Conservation (phyloP, 2,888 invertebrate genomes). For the Idaea straminata region DNA sequence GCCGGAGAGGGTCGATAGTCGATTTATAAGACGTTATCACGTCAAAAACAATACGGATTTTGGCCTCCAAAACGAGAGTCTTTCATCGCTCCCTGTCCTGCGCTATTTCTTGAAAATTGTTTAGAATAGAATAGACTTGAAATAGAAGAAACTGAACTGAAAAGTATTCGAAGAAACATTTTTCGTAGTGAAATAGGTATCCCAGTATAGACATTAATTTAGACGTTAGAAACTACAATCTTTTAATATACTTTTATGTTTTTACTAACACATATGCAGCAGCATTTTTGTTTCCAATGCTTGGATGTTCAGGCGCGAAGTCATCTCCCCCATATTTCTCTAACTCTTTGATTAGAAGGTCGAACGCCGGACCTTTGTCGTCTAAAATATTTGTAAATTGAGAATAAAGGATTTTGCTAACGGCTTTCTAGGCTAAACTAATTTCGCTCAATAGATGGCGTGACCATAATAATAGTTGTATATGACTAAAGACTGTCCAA, state of each 20-base stretch:
- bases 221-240: slow-evolving; percentile 5
- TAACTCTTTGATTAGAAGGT: slow-evolving; percentile 49
- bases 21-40: no score
- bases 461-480: no score
- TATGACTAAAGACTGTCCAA: no score
- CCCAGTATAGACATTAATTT: background rate
- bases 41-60: no score
- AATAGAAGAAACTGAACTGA: no score
- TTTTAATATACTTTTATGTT: background rate
- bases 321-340: slow-evolving; percentile 38
- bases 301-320: slow-evolving; percentile 43
- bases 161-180: no score
- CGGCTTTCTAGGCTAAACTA: background rate
- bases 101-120: no score
- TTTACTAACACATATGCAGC: slow-evolving; percentile 51
- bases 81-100: no score
- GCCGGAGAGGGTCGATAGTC: no score
- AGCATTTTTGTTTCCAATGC: slow-evolving; percentile 37
- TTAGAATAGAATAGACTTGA: no score
- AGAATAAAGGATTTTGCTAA: background rate
- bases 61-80: no score
- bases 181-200: no score
- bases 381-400: slow-evolving; percentile 43
- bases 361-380: slow-evolving; percentile 64
- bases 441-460: background rate